A percentile compares a stretch with the other conserved stretches of the same genome.
These are phyloP conservation scores for Ornithoptera alexandrae DNA, from an alignment of 2,888 invertebrate species.

Conservation along the genomic window DNA sequence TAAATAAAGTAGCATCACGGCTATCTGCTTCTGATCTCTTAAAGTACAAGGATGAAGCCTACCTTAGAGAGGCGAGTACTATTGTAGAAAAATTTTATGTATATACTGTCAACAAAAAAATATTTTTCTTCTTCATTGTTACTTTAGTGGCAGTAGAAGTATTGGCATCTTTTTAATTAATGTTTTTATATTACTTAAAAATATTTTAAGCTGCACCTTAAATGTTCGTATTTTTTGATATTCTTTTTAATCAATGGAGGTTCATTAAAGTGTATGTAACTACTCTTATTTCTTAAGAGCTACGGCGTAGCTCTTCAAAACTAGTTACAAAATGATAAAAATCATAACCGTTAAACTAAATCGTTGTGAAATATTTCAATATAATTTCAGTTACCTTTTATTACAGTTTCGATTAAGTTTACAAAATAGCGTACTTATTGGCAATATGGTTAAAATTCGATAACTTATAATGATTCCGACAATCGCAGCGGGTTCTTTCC, in stretches of 20 bases:
- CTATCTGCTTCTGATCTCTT: neutral
- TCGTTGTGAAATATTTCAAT: neutral
- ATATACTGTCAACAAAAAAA: no score
- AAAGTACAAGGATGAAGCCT: neutral
- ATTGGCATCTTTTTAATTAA: no score
- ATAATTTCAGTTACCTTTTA: no score
- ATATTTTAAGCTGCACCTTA: neutral
- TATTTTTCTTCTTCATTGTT: no score
- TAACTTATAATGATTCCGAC: neutral
- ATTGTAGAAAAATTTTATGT: no score
- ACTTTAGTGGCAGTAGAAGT: no score
- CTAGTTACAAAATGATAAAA: no score
- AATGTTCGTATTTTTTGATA: neutral
- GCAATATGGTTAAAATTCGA: no score
- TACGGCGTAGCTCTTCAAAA: neutral
- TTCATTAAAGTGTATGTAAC: neutral
- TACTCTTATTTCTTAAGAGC: neutral
- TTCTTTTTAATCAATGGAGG: neutral
- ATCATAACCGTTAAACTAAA: neutral
- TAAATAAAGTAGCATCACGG: conserved; percentile 14
- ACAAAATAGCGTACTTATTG: neutral
- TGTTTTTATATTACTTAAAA: no score
- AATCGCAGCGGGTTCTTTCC: neutral
- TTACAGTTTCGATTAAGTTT: no score
- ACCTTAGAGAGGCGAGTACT: no score